phyloP scores from a whole-genome alignment of 1,140 invertebrate genomes.

The Ylistrum balloti region DNA sequence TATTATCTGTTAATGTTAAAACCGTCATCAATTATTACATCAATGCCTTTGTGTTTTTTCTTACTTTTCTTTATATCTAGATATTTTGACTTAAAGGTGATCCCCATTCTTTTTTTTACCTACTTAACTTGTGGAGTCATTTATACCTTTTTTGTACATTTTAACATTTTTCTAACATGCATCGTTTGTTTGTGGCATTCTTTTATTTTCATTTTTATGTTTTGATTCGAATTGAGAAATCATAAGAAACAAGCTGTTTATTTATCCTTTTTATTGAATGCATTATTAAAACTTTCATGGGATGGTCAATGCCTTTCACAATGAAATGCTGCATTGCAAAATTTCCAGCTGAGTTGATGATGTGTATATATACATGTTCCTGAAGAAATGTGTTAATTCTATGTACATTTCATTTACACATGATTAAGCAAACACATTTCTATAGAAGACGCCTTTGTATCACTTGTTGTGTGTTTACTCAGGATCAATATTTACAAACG shows the following conservation, averaged over 20 bases:
- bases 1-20: no score
- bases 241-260: neutral
- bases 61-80: no score
- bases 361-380: neutral
- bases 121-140: no score
- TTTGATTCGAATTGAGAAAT: neutral
- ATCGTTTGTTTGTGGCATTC: no score
- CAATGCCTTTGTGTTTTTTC: no score
- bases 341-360: neutral
- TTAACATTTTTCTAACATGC: no score
- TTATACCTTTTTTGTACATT: no score
- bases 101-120: no score
- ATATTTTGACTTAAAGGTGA: no score
- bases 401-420: neutral
- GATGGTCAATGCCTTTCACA: neutral
- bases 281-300: neutral
- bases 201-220: neutral
- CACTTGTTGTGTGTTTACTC: neutral
- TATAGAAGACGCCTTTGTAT: neutral
- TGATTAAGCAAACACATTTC: neutral
- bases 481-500: neutral
- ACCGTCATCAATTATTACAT: no score
- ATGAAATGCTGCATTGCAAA: conserved; percentile 4
- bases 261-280: neutral
- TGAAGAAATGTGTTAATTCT: neutral